Percentiles rank a stretch among this genome's conserved stretches.
phyloP scores from a whole-genome alignment of 2,888 invertebrate species.

The Caenorhabditis angaria region DNA sequence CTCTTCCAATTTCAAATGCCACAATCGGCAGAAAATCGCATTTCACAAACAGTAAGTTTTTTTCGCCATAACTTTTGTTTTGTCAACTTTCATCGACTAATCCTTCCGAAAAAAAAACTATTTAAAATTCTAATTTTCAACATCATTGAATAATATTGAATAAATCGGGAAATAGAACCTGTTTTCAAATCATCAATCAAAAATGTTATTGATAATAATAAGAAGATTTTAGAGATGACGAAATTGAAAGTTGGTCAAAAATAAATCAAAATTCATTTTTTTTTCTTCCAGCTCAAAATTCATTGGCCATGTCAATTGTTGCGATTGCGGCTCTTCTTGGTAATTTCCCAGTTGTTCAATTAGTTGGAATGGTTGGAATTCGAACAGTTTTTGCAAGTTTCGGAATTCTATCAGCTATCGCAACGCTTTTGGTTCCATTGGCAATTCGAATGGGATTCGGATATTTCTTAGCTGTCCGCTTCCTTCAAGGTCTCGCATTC shows the following conservation, averaged over 20 bases:
- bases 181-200: conserved; percentile 1
- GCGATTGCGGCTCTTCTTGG: conserved; percentile 66
- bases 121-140: neutral
- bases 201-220: neutral
- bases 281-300: conserved; percentile 51
- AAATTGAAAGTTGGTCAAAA: neutral
- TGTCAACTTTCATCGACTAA: conserved; percentile 5
- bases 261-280: too few relatives aligned
- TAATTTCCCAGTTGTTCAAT: conserved; percentile 66
- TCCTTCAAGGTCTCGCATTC: conserved; percentile 69
- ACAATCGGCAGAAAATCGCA: conserved; percentile 13
- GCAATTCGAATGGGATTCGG: conserved; percentile 66
- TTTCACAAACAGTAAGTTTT: conserved; percentile 37
- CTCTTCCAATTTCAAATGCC: neutral
- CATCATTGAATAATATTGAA: neutral
- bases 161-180: neutral
- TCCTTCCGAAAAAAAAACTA: neutral
- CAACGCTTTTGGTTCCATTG: conserved; percentile 63
- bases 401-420: conserved; percentile 63
- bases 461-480: conserved; percentile 61
- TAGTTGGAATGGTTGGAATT: conserved; percentile 67
- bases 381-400: conserved; percentile 65
- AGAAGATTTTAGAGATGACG: neutral
- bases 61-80: neutral
- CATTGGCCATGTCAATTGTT: conserved; percentile 64